phyloP scores from a whole-genome alignment of 2,797 vertebrate species.

The Aulostomus chinensis region DNA sequence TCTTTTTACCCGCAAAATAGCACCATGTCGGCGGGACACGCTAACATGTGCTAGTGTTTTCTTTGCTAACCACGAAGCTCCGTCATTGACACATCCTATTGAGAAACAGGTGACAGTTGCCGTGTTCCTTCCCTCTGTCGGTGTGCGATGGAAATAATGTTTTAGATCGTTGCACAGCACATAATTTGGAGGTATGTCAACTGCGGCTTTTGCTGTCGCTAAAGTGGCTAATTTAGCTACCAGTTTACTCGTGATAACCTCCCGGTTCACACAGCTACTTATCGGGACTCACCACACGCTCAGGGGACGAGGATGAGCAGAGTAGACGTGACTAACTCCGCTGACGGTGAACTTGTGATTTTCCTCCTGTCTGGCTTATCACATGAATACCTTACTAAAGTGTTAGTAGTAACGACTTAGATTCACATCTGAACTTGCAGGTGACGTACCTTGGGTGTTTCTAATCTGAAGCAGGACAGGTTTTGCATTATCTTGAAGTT shows the following conservation, averaged over 20 bases:
- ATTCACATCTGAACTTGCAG: background rate
- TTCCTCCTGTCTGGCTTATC: background rate
- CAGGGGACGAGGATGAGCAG: background rate
- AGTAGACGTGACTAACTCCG: background rate
- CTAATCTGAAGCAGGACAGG: background rate
- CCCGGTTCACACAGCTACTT: background rate
- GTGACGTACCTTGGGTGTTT: background rate
- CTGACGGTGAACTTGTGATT: background rate
- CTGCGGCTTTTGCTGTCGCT: background rate
- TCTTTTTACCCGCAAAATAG: no score
- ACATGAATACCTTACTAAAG: background rate
- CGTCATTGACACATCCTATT: background rate
- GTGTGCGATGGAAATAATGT: background rate
- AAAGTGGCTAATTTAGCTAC: no score
- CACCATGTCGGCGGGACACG: background rate
- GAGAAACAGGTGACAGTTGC: background rate
- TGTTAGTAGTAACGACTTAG: background rate
- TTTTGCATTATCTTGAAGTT: background rate
- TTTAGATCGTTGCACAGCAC: no score
- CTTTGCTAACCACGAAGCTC: conserved; percentile 16
- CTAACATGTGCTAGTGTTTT: background rate
- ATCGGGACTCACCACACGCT: background rate
- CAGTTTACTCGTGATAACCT: conserved; percentile 8
- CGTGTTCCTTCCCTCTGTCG: background rate
- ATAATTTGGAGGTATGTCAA: no score